Conservation (phyloP, 2,113 vertebrate genomes). For the Cygnus atratus region DNA sequence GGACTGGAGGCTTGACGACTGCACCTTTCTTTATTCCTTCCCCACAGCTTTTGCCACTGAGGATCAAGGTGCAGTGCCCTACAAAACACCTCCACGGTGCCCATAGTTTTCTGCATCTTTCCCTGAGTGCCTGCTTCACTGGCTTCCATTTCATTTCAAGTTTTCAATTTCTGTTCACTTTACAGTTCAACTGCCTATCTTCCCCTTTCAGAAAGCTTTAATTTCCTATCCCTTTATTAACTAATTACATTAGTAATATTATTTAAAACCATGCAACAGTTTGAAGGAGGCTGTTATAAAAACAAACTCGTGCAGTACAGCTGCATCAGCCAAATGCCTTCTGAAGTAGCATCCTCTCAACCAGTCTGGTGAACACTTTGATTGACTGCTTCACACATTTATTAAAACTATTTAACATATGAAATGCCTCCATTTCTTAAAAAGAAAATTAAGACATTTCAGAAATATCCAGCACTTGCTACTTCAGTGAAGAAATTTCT, state of each 20-base stretch:
- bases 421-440: background rate
- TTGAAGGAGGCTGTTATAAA: background rate
- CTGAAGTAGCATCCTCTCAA: background rate
- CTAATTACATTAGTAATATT: background rate
- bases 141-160: background rate
- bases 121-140: background rate
- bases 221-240: background rate
- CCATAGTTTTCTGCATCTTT: fast-evolving
- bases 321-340: background rate
- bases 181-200: background rate
- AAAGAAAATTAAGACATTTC: background rate
- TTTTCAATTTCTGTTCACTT: background rate
- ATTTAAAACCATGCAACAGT: background rate
- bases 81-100: background rate
- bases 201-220: background rate
- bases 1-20: background rate
- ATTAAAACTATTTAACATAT: background rate
- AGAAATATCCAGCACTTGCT: background rate
- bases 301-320: background rate
- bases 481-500: background rate
- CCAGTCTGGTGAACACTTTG: background rate
- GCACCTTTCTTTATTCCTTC: background rate
- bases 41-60: fast-evolving
- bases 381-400: background rate
- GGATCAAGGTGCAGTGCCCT: background rate